A percentile compares a stretch with the other conserved stretches of the same genome.
Evolutionary conservation across 2,888 invertebrate species (phyloP).

Genomic region (Limnephilus rhombicus): DNA sequence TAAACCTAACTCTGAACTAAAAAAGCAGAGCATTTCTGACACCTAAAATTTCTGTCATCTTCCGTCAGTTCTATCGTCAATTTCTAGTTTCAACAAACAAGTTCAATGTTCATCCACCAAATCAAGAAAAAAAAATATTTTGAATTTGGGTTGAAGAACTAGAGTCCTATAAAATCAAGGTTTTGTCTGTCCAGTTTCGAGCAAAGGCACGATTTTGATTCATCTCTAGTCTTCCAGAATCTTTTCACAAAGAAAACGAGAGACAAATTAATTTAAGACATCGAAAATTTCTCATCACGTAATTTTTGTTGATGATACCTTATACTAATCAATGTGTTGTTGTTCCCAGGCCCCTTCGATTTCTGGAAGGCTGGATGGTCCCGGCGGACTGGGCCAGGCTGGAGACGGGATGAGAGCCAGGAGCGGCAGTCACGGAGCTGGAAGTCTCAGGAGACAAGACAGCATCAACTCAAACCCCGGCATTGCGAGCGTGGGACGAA

Average conservation of each 20-base stretch:
- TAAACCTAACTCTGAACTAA: too few relatives aligned
- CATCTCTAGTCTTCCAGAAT: background rate
- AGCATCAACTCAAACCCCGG: constrained; percentile 40
- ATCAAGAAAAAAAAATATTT: background rate
- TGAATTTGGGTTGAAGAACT: background rate
- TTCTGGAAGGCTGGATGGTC: constrained; percentile 64
- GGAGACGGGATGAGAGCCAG: constrained; percentile 47
- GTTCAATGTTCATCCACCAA: too few relatives aligned
- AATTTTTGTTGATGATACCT: background rate
- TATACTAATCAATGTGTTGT: background rate
- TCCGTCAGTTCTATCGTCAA: too few relatives aligned
- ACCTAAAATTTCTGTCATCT: too few relatives aligned
- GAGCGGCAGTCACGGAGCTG: constrained; percentile 68
- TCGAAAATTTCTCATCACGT: too few relatives aligned
- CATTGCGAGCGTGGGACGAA: constrained; percentile 51
- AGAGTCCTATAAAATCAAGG: constrained; percentile 68
- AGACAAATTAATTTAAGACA: background rate
- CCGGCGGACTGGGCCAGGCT: constrained; percentile 60
- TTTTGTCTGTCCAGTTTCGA: constrained; percentile 29
- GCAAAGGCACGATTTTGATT: background rate
- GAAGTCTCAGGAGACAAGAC: constrained; percentile 70
- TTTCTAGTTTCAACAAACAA: background rate
- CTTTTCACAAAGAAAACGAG: background rate
- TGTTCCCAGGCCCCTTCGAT: constrained; percentile 63
- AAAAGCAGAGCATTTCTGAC: too few relatives aligned